phyloP scores from a whole-genome alignment of 2,113 vertebrate genomes.

The Columba livia region DNA sequence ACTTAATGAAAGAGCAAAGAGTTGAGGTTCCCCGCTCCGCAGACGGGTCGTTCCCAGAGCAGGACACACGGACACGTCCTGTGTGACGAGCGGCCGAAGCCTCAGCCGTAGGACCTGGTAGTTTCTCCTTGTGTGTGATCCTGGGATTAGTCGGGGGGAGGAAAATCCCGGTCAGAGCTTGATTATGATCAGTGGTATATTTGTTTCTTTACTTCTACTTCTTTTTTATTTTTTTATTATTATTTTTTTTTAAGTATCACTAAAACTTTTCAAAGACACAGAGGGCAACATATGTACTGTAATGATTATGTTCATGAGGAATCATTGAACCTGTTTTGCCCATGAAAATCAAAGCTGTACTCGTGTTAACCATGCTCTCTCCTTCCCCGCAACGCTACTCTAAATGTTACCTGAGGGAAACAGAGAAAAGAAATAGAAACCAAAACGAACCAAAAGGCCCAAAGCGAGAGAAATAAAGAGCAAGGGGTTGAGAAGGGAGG shows the following conservation, averaged over 20 bases:
- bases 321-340: conserved; percentile 63
- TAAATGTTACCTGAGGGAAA: not conserved
- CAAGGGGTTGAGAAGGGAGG: not conserved
- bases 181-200: not conserved
- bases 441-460: no score
- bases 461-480: not conserved
- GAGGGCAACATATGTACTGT: conserved; percentile 10
- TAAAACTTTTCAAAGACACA: conserved; percentile 28
- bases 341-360: conserved; percentile 49
- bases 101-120: not conserved
- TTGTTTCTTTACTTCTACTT: not conserved
- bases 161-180: not conserved
- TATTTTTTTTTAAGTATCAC: not conserved
- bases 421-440: no score
- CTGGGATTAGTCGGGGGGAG: not conserved
- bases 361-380: conserved; percentile 12
- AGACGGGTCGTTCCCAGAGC: not conserved
- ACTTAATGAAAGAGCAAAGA: not conserved
- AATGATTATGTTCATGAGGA: conserved; percentile 36
- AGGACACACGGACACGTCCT: fast-evolving
- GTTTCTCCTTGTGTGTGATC: not conserved
- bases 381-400: conserved; percentile 7
- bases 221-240: not conserved
- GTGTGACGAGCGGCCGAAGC: not conserved
- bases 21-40: fast-evolving